Percentiles rank a stretch among this genome's conserved stretches.
Conservation (phyloP, 1,140 invertebrate genomes). For the Lepidurus arcticus region DNA sequence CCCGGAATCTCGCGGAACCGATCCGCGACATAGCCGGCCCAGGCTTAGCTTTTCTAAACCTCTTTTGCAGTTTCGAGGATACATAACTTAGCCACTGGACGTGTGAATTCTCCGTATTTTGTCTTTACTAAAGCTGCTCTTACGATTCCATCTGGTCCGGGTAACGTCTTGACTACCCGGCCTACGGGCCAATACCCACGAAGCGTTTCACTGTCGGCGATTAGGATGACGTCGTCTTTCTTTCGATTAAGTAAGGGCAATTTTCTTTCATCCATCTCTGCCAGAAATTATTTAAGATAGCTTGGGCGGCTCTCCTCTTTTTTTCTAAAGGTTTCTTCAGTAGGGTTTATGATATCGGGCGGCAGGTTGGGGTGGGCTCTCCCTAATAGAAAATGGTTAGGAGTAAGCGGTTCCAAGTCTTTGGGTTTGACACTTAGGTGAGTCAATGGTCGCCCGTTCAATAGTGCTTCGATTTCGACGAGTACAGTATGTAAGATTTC, state of each 20-base stretch:
- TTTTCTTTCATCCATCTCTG: conserved; percentile 34
- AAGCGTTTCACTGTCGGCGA: too few species aligned
- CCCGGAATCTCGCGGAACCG: too few species aligned
- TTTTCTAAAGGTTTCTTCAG: conserved; percentile 9
- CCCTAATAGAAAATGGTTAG: conserved; percentile 31
- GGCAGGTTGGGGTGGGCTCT: conserved; percentile 19
- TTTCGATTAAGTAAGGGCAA: conserved; percentile 22
- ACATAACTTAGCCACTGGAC: too few species aligned
- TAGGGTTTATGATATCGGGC: conserved; percentile 6
- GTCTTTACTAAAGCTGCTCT: too few species aligned
- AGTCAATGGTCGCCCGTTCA: conserved; percentile 37
- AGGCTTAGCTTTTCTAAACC: too few species aligned
- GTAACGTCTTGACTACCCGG: too few species aligned
- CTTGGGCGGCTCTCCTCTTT: conserved; percentile 34
- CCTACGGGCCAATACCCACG: too few species aligned
- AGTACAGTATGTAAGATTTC: conserved; percentile 35
- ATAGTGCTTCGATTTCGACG: conserved; percentile 35
- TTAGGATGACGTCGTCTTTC: too few species aligned
- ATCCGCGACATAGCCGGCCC: too few species aligned
- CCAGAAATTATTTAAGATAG: conserved; percentile 34
- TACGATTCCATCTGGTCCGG: too few species aligned
- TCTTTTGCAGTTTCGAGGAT: too few species aligned
- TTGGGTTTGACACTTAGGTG: conserved; percentile 30
- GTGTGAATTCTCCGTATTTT: too few species aligned
- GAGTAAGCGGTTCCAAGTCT: conserved; percentile 22